A percentile compares a stretch with the other conserved stretches of the same genome.
Conservation (phyloP, 2,113 vertebrate genomes). For the Pluvialis apricaria region DNA sequence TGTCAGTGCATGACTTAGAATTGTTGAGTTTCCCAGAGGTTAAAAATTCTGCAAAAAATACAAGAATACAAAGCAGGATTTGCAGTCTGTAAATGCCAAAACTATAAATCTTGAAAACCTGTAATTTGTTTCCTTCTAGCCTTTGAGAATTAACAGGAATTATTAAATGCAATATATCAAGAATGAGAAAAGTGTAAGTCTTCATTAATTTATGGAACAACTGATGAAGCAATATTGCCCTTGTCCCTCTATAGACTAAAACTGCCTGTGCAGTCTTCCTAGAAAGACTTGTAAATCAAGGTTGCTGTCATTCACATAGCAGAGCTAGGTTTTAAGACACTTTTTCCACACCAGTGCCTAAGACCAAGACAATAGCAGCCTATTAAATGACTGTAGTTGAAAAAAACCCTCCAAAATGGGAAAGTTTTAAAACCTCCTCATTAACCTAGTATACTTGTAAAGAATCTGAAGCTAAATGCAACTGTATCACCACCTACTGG, state of each 20-base stretch:
- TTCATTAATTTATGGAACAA: background rate
- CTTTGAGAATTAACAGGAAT: background rate
- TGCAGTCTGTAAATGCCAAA: background rate
- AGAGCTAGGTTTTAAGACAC: background rate
- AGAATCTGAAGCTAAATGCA: background rate
- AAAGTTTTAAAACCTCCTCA: background rate
- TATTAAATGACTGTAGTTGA: background rate
- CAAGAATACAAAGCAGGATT: background rate
- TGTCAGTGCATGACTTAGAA: background rate
- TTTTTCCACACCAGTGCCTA: background rate
- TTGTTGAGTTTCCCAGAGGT: background rate
- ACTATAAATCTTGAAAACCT: background rate
- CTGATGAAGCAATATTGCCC: background rate
- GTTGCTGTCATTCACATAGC: background rate
- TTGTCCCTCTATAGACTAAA: background rate
- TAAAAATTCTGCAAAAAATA: background rate
- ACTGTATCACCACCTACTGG: background rate
- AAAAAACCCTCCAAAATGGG: background rate
- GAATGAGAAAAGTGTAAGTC: background rate
- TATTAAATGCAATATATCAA: background rate
- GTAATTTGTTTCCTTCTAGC: background rate
- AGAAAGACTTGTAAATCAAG: background rate
- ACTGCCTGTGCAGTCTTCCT: background rate
- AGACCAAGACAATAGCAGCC: background rate
- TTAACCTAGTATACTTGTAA: background rate